Percentiles rank a stretch among this genome's conserved stretches.
These are phyloP conservation scores for Nomada ruficornis DNA, from an alignment of 2,888 invertebrate genomes.

Conservation along the genomic window DNA sequence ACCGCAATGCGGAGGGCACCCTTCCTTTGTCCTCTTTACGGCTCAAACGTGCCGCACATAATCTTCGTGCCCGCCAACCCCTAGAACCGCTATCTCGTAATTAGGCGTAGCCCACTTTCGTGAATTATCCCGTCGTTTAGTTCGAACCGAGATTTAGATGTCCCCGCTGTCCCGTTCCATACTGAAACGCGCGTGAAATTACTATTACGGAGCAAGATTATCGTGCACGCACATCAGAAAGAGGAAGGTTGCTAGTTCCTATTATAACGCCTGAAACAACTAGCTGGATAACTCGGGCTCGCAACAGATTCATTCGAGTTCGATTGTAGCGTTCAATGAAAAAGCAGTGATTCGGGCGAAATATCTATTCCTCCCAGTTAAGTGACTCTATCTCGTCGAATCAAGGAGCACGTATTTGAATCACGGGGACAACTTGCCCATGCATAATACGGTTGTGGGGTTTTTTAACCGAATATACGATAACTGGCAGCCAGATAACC, in stretches of 20 bases:
- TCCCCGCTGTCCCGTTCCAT: background rate
- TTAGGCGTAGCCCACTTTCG: constrained; percentile 32
- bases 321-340: constrained; percentile 20
- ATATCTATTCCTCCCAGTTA: constrained; percentile 28
- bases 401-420: constrained; percentile 1
- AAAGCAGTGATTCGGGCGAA: constrained; percentile 4
- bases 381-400: constrained; percentile 25
- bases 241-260: too few species aligned
- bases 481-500: constrained; percentile 70
- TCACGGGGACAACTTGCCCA: constrained; percentile 42
- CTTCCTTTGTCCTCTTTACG: constrained; percentile 56
- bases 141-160: constrained; percentile 22
- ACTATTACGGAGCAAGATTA: too few species aligned
- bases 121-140: constrained; percentile 24
- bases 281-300: background rate
- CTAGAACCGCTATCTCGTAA: constrained; percentile 48
- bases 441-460: constrained; percentile 66
- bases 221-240: too few species aligned
- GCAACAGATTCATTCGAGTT: background rate
- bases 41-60: constrained; percentile 62
- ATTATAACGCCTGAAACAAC: too few species aligned
- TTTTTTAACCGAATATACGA: constrained; percentile 67
- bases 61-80: constrained; percentile 32
- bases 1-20: constrained; percentile 62
- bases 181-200: background rate